Base-by-base conservation (phyloP, 2,113 vertebrate species). In the Urocynchramus pylzowi region DNA sequence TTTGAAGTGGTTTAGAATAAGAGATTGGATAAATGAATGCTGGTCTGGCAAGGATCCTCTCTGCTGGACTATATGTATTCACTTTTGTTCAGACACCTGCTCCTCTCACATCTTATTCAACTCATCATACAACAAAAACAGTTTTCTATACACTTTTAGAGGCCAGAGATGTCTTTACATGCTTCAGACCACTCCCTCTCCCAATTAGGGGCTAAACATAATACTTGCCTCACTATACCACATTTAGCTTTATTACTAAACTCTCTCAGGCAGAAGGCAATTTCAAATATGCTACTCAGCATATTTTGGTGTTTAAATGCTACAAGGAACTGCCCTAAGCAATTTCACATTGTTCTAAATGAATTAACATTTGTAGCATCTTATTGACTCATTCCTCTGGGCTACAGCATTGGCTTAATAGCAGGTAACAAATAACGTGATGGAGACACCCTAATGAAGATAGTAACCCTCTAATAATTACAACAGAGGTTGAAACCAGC, bases 271-370 rank as follows among this genome's bases (percentile, higher is more conserved):
- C 89, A 92, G 76, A 92, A 89, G 33, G 65, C 53, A 92, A 84
- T 91, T 86, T 81, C 79, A 84, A 84, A 93, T 79, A 89, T 6
- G 61, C 86, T 78, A 84, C 50, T 93, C 93, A 76, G 94, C 94
- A 69, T 76, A 88, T 87, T 94, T 88, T 44, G n/a, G 54, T 71
- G 68, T 70, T 96, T 81, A 86, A 96, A 86, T 56, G 84, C 69
- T 90, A 60, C 56, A 96, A 69, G 92, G 89, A 96, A 87, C 92
- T 84, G 77, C 73, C 44, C 31, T 67, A 92, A 93, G 88, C 90
- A 92, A 64, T 92, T 96, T 96, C 69, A 44, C 83, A 94, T 94
- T 96, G 88, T 92, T 93, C 85, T 73, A 90, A 84, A 93, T 76
- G 81, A 95, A 95, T 91, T 90, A 89, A 71, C 86, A 89, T 94